Evolutionary conservation across 2,888 invertebrate species (phyloP).

Genomic region (Selenia dentaria): DNA sequence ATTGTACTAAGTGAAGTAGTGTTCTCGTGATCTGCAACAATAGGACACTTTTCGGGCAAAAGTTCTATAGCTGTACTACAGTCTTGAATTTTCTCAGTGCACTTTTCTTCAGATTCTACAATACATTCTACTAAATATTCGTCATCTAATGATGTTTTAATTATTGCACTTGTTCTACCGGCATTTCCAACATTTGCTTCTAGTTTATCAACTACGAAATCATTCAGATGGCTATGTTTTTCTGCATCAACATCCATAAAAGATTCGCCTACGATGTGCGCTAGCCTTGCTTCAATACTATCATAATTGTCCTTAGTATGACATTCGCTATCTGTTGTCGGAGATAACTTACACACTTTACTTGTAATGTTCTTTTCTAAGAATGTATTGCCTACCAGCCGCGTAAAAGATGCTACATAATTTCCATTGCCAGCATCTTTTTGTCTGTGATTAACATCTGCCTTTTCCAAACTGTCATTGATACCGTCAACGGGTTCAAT

Average conservation of each 20-base stretch:
- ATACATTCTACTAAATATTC: not conserved
- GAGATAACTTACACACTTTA: not conserved
- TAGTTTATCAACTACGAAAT: not conserved
- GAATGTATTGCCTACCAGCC: no score
- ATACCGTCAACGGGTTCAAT: no score
- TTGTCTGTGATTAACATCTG: no score
- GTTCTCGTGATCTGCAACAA: slow-evolving; percentile 4
- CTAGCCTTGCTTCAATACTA: slow-evolving; percentile 19
- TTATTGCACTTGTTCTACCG: not conserved
- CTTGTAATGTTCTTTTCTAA: no score
- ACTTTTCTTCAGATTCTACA: not conserved
- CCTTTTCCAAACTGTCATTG: no score
- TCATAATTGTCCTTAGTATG: slow-evolving; percentile 1
- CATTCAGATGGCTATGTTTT: not conserved
- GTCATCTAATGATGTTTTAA: not conserved
- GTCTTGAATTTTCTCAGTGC: not conserved
- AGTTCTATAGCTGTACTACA: not conserved
- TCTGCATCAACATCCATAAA: not conserved
- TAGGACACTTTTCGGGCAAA: not conserved
- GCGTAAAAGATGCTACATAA: no score
- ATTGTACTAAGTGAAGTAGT: not conserved
- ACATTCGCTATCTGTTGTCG: not conserved
- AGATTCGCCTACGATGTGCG: slow-evolving; percentile 26
- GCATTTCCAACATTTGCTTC: not conserved
- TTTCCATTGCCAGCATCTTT: no score